Evolutionary conservation across 2,113 vertebrate genomes (phyloP).

Genomic region (Opisthocomus hoazin): DNA sequence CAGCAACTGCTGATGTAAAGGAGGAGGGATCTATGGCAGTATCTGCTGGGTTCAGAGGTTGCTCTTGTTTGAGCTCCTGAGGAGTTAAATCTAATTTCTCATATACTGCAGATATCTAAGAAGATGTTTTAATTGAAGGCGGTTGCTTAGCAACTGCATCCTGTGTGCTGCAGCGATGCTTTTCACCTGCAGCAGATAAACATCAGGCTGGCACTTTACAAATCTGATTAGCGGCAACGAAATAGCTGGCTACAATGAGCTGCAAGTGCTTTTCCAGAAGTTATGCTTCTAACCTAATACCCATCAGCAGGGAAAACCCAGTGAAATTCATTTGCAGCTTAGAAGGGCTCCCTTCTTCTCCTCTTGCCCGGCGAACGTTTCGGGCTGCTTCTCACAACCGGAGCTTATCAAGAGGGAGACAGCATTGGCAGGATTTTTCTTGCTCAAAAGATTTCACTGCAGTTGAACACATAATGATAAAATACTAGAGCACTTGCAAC

Average conservation of each 20-base stretch:
- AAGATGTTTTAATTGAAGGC: constrained; percentile 49
- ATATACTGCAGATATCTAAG: constrained; percentile 29
- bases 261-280: not conserved
- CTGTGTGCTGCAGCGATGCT: constrained; percentile 20
- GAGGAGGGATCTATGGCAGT: not conserved
- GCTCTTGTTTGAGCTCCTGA: not conserved
- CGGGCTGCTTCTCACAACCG: not conserved
- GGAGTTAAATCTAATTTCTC: constrained; percentile 44
- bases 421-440: not conserved
- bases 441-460: not conserved
- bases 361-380: not conserved
- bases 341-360: not conserved
- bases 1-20: not conserved
- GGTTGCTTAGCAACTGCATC: constrained; percentile 66
- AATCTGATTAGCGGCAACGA: constrained; percentile 1
- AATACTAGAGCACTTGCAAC: not conserved
- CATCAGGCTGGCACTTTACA: constrained; percentile 54
- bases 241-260: not conserved
- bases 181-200: constrained; percentile 60
- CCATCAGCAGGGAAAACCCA: not conserved
- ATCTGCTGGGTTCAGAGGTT: not conserved
- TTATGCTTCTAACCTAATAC: not conserved
- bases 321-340: not conserved
- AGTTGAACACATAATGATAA: not conserved
- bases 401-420: not conserved